These are phyloP conservation scores for Oreotrochilus melanogaster DNA, from an alignment of 2,113 vertebrate genomes.

Conservation along the genomic window DNA sequence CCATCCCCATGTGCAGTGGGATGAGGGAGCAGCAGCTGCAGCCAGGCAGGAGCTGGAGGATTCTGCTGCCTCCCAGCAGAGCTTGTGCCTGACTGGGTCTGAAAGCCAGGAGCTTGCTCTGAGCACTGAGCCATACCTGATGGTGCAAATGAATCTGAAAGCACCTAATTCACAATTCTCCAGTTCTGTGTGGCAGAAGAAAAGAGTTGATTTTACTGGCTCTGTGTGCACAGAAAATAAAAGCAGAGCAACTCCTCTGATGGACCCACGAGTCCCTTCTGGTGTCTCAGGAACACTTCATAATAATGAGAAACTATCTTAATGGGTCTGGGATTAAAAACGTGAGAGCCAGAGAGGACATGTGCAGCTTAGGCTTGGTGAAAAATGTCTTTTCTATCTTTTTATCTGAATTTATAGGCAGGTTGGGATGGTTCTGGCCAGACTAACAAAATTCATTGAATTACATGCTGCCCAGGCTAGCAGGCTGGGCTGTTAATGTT, in stretches of 20 bases:
- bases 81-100: background rate
- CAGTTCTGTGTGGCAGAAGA: background rate
- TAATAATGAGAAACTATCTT: background rate
- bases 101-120: background rate
- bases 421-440: background rate
- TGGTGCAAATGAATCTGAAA: constrained; percentile 23
- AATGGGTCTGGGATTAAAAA: background rate
- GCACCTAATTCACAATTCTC: background rate
- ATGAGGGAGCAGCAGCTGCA: background rate
- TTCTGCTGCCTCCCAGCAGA: background rate
- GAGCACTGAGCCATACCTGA: background rate
- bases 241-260: background rate
- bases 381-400: background rate
- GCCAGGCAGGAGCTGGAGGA: background rate
- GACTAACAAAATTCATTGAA: background rate
- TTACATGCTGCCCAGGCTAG: background rate
- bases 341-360: background rate
- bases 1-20: background rate
- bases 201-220: background rate
- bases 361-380: background rate
- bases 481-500: background rate
- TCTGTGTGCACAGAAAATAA: background rate
- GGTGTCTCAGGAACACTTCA: background rate
- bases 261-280: background rate
- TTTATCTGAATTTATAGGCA: background rate